These are phyloP conservation scores for Drosophila lowei DNA, from an alignment of 1,140 invertebrate genomes.

Conservation along the genomic window DNA sequence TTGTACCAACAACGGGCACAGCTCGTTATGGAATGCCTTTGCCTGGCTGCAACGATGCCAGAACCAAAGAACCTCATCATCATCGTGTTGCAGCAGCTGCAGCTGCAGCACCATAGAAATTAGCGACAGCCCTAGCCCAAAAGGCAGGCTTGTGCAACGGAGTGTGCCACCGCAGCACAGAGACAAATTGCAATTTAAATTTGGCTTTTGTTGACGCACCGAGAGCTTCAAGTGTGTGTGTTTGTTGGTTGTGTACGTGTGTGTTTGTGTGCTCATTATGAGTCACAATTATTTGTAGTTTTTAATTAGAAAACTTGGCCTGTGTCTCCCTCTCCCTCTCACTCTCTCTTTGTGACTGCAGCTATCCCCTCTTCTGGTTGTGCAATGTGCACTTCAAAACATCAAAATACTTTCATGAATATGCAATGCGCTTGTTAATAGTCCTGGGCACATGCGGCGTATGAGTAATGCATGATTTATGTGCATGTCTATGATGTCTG, in stretches of 20 bases:
- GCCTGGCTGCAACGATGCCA: constrained; percentile 7
- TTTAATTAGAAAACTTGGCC: constrained; percentile 77
- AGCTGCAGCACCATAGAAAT: constrained; percentile 52
- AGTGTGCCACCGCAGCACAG: constrained; percentile 25
- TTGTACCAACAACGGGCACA: constrained; percentile 13
- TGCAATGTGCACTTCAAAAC: constrained; percentile 40
- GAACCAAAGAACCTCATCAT: constrained; percentile 45
- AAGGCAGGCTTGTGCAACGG: constrained; percentile 27
- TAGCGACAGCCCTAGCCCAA: constrained; percentile 40
- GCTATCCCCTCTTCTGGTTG: constrained; percentile 2
- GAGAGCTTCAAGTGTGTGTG: constrained; percentile 19
- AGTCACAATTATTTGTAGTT: constrained; percentile 74
- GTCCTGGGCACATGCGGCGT: constrained; percentile 61
- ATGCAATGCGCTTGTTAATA: constrained; percentile 71
- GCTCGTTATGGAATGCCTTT: constrained; percentile 32
- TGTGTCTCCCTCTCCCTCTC: constrained; percentile 9
- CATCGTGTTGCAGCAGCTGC: constrained; percentile 8
- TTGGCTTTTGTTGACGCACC: constrained; percentile 64
- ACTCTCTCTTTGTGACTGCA: background rate
- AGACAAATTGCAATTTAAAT: constrained; percentile 81
- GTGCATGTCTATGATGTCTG: constrained; percentile 5
- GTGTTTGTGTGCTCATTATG: constrained; percentile 58
- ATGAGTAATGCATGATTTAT: constrained; percentile 61
- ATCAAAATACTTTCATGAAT: constrained; percentile 62
- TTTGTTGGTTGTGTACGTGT: constrained; percentile 1